phyloP scores from a whole-genome alignment of 1,140 invertebrate genomes.

The Pseudomyrmex gracilis region DNA sequence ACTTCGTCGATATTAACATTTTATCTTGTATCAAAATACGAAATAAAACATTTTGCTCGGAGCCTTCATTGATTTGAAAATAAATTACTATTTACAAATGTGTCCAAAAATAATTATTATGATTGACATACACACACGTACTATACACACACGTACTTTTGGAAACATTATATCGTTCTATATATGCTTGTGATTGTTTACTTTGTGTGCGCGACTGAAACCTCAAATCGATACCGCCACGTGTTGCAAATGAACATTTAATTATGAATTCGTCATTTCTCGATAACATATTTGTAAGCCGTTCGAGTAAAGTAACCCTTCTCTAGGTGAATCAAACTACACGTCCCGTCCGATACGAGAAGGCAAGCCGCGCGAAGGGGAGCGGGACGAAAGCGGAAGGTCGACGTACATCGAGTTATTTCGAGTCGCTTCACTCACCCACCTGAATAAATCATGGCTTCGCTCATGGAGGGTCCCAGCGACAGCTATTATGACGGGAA shows the following conservation, averaged over 20 bases:
- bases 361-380: background rate
- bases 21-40: too few relatives aligned
- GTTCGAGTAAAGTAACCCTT: constrained; percentile 62
- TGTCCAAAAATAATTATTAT: too few relatives aligned
- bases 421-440: constrained; percentile 46
- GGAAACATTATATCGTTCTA: too few relatives aligned
- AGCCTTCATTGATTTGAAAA: too few relatives aligned
- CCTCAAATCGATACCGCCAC: background rate
- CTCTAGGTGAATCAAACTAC: constrained; percentile 22
- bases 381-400: constrained; percentile 23
- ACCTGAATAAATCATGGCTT: constrained; percentile 65
- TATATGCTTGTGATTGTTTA: background rate
- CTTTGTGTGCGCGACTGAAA: constrained; percentile 46
- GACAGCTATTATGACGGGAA: constrained; percentile 41
- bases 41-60: too few relatives aligned
- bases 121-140: too few relatives aligned
- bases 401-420: constrained; percentile 49
- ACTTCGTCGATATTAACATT: too few relatives aligned
- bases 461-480: constrained; percentile 14
- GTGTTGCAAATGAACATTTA: constrained; percentile 70
- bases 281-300: constrained; percentile 57
- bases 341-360: background rate
- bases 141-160: too few relatives aligned
- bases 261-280: constrained; percentile 64
- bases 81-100: too few relatives aligned